Base-by-base conservation (phyloP, 1,140 invertebrate genomes). In the Theocolax elegans region DNA sequence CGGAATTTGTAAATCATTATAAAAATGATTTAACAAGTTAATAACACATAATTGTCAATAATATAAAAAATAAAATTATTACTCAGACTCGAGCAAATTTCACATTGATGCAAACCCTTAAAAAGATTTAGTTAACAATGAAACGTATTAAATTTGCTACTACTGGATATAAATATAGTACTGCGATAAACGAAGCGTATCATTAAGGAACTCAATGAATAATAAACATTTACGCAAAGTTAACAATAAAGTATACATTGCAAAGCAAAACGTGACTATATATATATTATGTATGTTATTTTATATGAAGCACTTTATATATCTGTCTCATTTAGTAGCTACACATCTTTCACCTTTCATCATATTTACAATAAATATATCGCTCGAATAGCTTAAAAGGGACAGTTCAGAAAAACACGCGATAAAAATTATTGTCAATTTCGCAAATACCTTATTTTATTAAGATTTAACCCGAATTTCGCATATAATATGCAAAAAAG, bases 351-450 rank as follows among this genome's bases (percentile, higher is more conserved):
- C n/a, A n/a, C n/a, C n/a, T n/a, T n/a, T n/a, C n/a, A n/a, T n/a
- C n/a, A n/a, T 64, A 70, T 64, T 64, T 70, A 70, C 59, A 70
- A 46, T 56, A 63, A 70, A 70, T 63, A 56, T 63, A 56, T 62
- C 25, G 23, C 40, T 35, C 1, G 17, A 46, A 70, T 6, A 46
- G 25, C 60, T 60, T n/a, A 49, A 48, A 60, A 53, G 42, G 49
- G 9, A 42, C n/a, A 64, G 17, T 35, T 42, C n/a, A n/a, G n/a
- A n/a, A n/a, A n/a, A n/a, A n/a, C n/a, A n/a, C n/a, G n/a, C n/a
- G n/a, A n/a, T 13, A n/a, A 54, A 51, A 48, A 40, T 60, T 67
- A 59, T 60, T 67, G 54, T 67, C 65, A 27, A 59, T 67, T 49
- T 51, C 40, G 42, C 42, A 29, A 66, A 21, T 15, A 3, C 23